These are phyloP conservation scores for Nanorana parkeri DNA, from an alignment of 2,113 vertebrate genomes.

Conservation along the genomic window DNA sequence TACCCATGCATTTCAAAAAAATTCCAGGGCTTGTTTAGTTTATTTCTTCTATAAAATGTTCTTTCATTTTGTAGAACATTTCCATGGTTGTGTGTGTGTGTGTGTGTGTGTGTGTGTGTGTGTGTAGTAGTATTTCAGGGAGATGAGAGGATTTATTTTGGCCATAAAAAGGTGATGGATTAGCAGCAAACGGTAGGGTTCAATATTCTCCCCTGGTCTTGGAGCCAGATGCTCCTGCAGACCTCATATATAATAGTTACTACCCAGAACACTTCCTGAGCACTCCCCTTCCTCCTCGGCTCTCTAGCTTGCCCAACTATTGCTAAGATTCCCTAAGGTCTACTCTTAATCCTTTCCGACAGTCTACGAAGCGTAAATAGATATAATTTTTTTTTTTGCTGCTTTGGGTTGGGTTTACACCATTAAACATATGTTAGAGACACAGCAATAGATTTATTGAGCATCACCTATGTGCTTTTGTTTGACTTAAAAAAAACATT, in stretches of 20 bases:
- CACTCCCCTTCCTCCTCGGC: background rate
- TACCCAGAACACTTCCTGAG: slow-evolving; percentile 44
- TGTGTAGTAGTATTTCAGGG: background rate
- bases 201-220: slow-evolving; percentile 37
- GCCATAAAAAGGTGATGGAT: slow-evolving; percentile 50
- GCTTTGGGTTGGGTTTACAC: no score
- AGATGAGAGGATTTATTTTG: slow-evolving; percentile 42
- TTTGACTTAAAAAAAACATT: no score
- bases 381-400: no score
- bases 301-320: background rate
- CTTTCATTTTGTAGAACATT: slow-evolving; percentile 19
- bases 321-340: background rate
- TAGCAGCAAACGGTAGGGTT: slow-evolving; percentile 36
- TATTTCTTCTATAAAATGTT: slow-evolving; percentile 4
- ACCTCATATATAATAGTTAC: slow-evolving; percentile 36
- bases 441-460: no score
- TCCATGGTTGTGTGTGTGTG: no score
- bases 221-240: slow-evolving; percentile 25
- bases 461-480: no score
- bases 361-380: no score
- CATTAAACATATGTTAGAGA: no score
- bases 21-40: background rate
- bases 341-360: no score
- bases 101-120: no score
- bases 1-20: background rate